These are phyloP conservation scores for Gulo gulo DNA, from an alignment of 2,113 vertebrate genomes.

Conservation along the genomic window DNA sequence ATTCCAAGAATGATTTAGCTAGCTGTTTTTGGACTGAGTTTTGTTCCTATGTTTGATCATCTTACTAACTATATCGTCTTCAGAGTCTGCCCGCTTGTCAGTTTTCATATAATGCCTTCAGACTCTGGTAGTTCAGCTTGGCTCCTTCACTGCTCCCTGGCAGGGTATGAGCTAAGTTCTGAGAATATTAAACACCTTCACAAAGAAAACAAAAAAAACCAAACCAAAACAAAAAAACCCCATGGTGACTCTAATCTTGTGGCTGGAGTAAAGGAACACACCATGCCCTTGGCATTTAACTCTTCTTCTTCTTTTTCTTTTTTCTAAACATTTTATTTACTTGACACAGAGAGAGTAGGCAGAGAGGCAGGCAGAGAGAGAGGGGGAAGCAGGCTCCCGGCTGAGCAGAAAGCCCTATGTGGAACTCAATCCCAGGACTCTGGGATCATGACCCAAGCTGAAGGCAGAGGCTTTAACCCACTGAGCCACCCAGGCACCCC, in stretches of 20 bases:
- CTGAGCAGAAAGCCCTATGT: no score
- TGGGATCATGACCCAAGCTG: no score
- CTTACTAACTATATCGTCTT: not conserved
- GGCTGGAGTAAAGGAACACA: not conserved
- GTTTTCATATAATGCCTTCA: not conserved
- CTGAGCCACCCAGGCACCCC: no score
- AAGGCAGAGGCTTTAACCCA: no score
- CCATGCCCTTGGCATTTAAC: not conserved
- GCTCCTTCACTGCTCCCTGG: not conserved
- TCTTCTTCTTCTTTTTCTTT: not conserved
- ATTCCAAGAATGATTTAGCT: not conserved
- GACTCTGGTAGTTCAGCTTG: not conserved
- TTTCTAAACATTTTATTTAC: no score
- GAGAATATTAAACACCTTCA: not conserved
- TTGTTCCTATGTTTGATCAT: not conserved
- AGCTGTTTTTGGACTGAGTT: not conserved
- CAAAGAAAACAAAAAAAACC: not conserved
- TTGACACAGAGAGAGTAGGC: no score
- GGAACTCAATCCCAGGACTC: no score
- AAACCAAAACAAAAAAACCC: no score
- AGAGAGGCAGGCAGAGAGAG: no score
- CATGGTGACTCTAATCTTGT: not conserved
- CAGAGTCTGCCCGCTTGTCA: not conserved
- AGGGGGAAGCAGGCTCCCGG: no score
- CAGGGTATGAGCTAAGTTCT: not conserved